Base-by-base conservation (phyloP, 2,888 invertebrate species). In the Gerris lacustris region DNA sequence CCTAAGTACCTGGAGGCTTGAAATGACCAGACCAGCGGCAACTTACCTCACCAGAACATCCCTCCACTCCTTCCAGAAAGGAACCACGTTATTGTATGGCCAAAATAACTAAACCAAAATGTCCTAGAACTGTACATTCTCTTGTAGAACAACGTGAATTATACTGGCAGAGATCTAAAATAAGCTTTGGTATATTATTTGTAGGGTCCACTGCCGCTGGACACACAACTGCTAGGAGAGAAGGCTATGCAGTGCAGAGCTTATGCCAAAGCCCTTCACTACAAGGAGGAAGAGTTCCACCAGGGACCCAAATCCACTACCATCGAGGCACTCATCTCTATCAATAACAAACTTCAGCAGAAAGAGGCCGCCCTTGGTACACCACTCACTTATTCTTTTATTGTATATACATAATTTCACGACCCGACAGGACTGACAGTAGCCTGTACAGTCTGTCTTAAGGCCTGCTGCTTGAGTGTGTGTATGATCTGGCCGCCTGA, bases 311-410 rank as follows among this genome's bases (percentile, higher is more conserved):
- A 31, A 6, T 88, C 93, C 9, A 90, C 91, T 77, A 94, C 96
- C 0, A 89, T 97, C 9, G 97, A 97, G 79, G 90, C 95, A 0
- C 83, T 98, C 1, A 97, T 98, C 76, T 91, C 91, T 67, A 98
- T 98, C 74, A 99, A 99, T 80, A 99, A 99, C 80, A 98, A 99
- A 81, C 82, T 99, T 45, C 97, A 98, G 79, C 97, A 98, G 79
- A 94, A 96, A 73, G 99, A 99, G 81, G 97, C 98, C 0, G 98
- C 99, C 0, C 93, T 94, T 77, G 98, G 98, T 70, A 75, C 71
- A n/a, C 15, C 17, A 64, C 7, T 64, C 9, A 55, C 5, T 9
- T 31, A 31, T 31, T 31, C 31, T 31, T 31, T 17, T 11, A 44
- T 63, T n/a, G 6, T 17, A 6, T 69, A 55, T 68, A 31, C 9